phyloP scores from a whole-genome alignment of 2,113 vertebrate species.

The Thomomys bottae region DNA sequence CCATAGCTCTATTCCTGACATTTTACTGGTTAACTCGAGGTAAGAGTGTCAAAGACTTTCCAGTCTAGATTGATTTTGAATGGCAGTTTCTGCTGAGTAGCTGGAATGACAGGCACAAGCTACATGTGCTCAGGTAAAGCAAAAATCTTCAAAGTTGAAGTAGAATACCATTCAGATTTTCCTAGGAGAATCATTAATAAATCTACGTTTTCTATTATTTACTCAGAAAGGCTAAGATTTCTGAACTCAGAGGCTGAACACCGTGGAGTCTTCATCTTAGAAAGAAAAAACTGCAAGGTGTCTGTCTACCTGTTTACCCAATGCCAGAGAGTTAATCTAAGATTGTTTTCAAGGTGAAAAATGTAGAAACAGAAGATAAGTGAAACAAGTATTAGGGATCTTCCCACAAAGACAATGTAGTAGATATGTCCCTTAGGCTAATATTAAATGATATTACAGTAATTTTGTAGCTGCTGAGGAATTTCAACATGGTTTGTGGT shows the following conservation, averaged over 20 bases:
- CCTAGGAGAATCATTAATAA: not conserved
- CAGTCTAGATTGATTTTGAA: too few species aligned
- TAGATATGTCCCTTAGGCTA: not conserved
- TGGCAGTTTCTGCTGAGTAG: too few species aligned
- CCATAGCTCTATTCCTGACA: too few species aligned
- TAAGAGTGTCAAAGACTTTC: too few species aligned
- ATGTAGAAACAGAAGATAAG: not conserved
- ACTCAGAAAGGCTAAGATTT: not conserved
- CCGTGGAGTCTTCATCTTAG: not conserved
- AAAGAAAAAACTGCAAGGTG: not conserved
- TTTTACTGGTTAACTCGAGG: too few species aligned
- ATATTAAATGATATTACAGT: not conserved
- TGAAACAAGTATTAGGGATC: not conserved
- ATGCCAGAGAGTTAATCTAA: slow-evolving; percentile 6
- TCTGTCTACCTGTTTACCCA: not conserved
- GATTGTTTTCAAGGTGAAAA: not conserved
- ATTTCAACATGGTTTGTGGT: not conserved
- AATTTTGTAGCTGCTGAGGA: not conserved
- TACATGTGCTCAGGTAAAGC: not conserved
- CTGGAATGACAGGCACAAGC: too few species aligned
- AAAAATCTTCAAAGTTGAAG: slow-evolving; percentile 1
- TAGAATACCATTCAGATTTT: not conserved
- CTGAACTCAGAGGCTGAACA: not conserved
- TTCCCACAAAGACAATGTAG: not conserved
- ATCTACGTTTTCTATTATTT: not conserved